Conservation (phyloP, 2,888 invertebrate genomes). For the Xestia xanthographa region DNA sequence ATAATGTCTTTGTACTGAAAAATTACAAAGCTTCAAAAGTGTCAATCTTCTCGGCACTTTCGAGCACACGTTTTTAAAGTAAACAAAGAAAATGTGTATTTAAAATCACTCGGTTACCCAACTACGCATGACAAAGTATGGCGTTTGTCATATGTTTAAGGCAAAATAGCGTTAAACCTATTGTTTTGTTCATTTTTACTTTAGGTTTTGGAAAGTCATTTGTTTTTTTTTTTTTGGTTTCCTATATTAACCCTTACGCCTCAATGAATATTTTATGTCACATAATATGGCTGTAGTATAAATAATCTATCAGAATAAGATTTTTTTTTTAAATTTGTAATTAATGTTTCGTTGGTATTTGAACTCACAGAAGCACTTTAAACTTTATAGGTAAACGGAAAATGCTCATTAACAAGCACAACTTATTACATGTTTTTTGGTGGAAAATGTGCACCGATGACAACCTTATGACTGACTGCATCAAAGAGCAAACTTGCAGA, state of each 20-base stretch:
- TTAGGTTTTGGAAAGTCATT: conserved; percentile 35
- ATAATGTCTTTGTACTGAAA: neutral
- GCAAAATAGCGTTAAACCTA: conserved; percentile 30
- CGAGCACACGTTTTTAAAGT: conserved; percentile 3
- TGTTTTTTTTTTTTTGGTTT: neutral
- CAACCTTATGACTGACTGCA: neutral
- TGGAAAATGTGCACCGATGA: neutral
- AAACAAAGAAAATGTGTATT: conserved; percentile 31
- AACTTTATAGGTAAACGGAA: neutral
- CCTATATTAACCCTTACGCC: neutral
- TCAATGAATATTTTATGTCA: neutral
- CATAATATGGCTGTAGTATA: neutral
- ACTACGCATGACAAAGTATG: conserved; percentile 50
- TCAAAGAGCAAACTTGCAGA: neutral
- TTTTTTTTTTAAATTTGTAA: neutral
- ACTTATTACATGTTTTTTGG: neutral
- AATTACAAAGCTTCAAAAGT: neutral
- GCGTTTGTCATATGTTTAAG: conserved; percentile 12
- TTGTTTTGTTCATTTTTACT: conserved; percentile 49
- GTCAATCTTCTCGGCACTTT: neutral
- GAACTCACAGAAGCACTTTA: neutral
- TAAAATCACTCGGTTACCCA: conserved; percentile 26
- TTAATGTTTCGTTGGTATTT: neutral
- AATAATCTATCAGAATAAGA: neutral
- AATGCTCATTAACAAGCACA: neutral